Base-by-base conservation (phyloP, 2,888 invertebrate genomes). In the Galeruca laticollis region DNA sequence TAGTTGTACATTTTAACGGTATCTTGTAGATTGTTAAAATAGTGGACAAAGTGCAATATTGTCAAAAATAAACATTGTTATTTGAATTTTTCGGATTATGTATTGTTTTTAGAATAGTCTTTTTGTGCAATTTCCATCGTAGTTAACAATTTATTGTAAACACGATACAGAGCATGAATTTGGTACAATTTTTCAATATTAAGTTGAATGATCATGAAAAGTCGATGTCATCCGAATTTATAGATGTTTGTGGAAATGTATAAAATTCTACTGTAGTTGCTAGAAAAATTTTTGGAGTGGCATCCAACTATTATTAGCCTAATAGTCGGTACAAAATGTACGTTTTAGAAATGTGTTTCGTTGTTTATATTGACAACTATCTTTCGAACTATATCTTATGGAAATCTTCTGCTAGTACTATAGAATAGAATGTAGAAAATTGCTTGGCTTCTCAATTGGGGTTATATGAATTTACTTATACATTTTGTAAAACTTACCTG, bases 111-210 rank as follows among this genome's bases (percentile, higher is more conserved):
- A 65, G 49, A 59, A 52, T 67, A 63, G 59, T 52, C 18, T 43
- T 54, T 37, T 62, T 60, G 81, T 81, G 81, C 81, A 81, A 81
- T 81, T 69, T 66, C 62, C 62, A 71, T 78, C 79, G 75, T 69
- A 73, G 72, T 72, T 63, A 54, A 35, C 35, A 60, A 11, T 60
- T 26, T 52, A 40, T 56, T 35, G 35, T 57, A 62, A 64, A 75
- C 73, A 70, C 75, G 79, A 78, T 78, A 63, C 83, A 82, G 83
- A 82, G 83, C 83, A 82, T 80, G 67, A 76, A 75, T 79, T 66
- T 81, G 82, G 83, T 83, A 83, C 83, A 83, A 83, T 76, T 61
- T 73, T 72, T 59, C 20, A 64, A 79, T 80, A 77, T 80, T 80
- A 78, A 78, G 76, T 81, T 81, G 77, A 49, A 47, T 69, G 66